phyloP scores from a whole-genome alignment of 1,140 invertebrate genomes.

The Zophobas atratus region DNA sequence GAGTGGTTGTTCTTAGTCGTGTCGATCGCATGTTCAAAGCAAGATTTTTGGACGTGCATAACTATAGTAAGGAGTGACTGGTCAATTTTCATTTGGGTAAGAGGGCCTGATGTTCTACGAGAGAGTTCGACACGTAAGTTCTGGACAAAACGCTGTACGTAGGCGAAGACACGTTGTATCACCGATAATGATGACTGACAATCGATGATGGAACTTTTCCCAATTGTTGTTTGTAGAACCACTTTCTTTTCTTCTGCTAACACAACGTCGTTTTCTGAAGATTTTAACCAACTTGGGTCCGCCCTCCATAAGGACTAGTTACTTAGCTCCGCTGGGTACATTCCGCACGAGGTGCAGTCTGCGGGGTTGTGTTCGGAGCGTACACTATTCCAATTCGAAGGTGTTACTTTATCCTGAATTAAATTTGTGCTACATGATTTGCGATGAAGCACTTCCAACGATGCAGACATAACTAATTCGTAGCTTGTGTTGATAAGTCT shows the following conservation, averaged over 20 bases:
- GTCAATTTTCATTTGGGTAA: neutral
- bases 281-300: slow-evolving; percentile 42
- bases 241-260: neutral
- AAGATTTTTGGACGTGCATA: neutral
- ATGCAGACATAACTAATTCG: slow-evolving; percentile 28
- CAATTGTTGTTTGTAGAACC: too few species aligned
- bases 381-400: slow-evolving; percentile 67
- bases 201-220: too few species aligned
- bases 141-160: too few species aligned
- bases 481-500: slow-evolving; percentile 54
- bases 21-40: neutral
- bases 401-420: slow-evolving; percentile 50
- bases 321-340: neutral
- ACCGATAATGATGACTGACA: too few species aligned
- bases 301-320: too few species aligned
- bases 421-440: slow-evolving; percentile 66
- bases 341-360: slow-evolving; percentile 64
- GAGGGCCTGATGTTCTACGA: neutral
- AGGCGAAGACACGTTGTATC: too few species aligned
- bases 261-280: slow-evolving; percentile 39
- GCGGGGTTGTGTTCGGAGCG: slow-evolving; percentile 67
- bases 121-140: neutral
- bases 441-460: slow-evolving; percentile 28
- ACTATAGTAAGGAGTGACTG: slow-evolving; percentile 1
- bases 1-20: neutral